These are phyloP conservation scores for Chaetura pelagica DNA, from an alignment of 2,113 vertebrate species.

Conservation along the genomic window DNA sequence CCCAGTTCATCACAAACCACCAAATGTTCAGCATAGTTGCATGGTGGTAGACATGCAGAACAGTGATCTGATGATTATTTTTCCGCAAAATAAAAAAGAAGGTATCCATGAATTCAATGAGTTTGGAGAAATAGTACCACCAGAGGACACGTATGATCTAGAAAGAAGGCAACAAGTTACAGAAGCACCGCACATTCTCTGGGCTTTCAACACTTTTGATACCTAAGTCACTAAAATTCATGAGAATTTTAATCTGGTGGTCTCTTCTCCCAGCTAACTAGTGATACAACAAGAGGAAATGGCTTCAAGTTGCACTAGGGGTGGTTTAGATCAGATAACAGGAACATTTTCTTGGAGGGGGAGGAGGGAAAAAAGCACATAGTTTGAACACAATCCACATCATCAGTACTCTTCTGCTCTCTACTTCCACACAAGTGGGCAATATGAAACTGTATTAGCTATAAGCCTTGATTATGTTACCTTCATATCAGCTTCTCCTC, in stretches of 20 bases:
- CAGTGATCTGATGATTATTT: constrained; percentile 95
- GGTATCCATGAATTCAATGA: constrained; percentile 99
- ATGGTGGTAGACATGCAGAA: constrained; percentile 96
- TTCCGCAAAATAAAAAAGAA: constrained; percentile 97
- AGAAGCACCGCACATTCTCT: neutral
- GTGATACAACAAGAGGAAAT: too few relatives aligned
- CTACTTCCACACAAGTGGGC: neutral
- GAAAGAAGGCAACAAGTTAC: constrained; percentile 9
- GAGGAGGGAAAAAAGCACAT: neutral
- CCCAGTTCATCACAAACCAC: constrained; percentile 99
- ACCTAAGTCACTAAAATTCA: neutral
- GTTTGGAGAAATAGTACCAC: constrained; percentile 99
- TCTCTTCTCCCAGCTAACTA: too few relatives aligned
- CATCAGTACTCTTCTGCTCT: neutral
- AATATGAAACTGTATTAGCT: neutral
- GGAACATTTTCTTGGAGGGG: too few relatives aligned
- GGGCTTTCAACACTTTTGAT: neutral
- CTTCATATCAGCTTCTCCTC: constrained; percentile 88
- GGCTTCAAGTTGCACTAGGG: too few relatives aligned
- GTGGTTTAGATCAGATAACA: too few relatives aligned
- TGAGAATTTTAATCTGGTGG: too few relatives aligned
- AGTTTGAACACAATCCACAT: neutral
- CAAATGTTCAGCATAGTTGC: constrained; percentile 95
- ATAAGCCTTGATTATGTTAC: constrained; percentile 52
- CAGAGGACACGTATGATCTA: constrained; percentile 92